These are phyloP conservation scores for Mongoloraphidia duomilia DNA, from an alignment of 2,888 invertebrate species.

Conservation along the genomic window DNA sequence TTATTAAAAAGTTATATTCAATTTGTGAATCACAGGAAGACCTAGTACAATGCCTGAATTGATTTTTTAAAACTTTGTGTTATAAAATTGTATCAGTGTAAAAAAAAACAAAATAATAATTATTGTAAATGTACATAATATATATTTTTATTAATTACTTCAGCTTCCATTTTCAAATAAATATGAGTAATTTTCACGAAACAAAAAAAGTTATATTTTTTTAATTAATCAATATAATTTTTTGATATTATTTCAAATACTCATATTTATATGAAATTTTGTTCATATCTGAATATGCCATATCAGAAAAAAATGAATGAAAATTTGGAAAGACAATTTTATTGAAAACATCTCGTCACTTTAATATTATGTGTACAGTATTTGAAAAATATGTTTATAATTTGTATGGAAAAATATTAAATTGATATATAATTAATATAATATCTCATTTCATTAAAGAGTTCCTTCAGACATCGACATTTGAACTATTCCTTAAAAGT, in stretches of 20 bases:
- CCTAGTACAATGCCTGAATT: conserved; percentile 19
- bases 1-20: conserved; percentile 15
- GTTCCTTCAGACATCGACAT: no score
- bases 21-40: conserved; percentile 13
- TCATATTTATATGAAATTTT: conserved; percentile 4
- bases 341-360: conserved; percentile 4
- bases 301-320: conserved; percentile 26
- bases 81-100: conserved; percentile 24
- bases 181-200: background rate
- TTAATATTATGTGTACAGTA: conserved; percentile 51
- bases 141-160: conserved; percentile 11
- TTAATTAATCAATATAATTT: background rate
- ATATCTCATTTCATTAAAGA: no score
- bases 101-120: conserved; percentile 19
- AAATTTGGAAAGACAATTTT: conserved; percentile 15
- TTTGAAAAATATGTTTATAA: conserved; percentile 69
- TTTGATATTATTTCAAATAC: background rate
- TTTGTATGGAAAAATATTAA: conserved; percentile 52
- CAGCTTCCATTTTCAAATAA: background rate
- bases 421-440: no score
- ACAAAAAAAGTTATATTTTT: background rate
- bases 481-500: no score
- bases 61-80: conserved; percentile 13
- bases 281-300: conserved; percentile 33
- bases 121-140: conserved; percentile 20